Evolutionary conservation across 2,113 vertebrate species (phyloP), one percentile per base, ranked within the genome.

Genomic region (Gymnogyps californianus): DNA sequence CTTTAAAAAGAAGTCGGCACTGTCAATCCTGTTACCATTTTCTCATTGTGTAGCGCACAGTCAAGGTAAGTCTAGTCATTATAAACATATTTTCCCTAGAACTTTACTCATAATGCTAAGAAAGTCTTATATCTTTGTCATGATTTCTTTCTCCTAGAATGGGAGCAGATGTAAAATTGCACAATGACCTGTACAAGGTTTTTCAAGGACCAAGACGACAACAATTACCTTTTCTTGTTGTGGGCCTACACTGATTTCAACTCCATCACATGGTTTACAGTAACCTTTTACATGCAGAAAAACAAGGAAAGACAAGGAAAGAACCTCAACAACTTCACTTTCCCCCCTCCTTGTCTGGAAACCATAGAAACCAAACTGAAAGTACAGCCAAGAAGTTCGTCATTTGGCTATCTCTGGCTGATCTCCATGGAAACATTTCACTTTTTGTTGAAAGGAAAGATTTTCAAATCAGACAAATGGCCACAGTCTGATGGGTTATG

Each of bases 391-490:
- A 98, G 98, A 97, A 98, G 93, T 98, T 98, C 97, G 98, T 98
- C 98, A 98, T 98, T 98, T 97, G 98, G 97, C 98, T 98, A 98
- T 98, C 98, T 97, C 98, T 98, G 98, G 98, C 98, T 98, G 96
- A 98, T 98, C 98, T 98, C 98, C 98, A 98, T 98, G 98, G 98
- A 98, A 98, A 98, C 98, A 97, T 98, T 98, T 98, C 93, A 93
- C 88, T 98, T 97, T 96, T 97, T 97, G 86, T 97, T 97, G 94
- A 98, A 98, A 97, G 91, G 95, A 97, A 97, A 97, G 95, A 97
- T 96, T 97, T 97, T 97, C 87, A 93, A 96, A 97, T 97, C 95
- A 98, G 91, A 96, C 87, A 96, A 93, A 96, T 85, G 92, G 71
- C 90, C 92, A 85, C 75, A 97, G 93, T 94, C 97, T 86, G 95